phyloP scores from a whole-genome alignment of 2,888 invertebrate genomes.

The Aethes cnicana region DNA sequence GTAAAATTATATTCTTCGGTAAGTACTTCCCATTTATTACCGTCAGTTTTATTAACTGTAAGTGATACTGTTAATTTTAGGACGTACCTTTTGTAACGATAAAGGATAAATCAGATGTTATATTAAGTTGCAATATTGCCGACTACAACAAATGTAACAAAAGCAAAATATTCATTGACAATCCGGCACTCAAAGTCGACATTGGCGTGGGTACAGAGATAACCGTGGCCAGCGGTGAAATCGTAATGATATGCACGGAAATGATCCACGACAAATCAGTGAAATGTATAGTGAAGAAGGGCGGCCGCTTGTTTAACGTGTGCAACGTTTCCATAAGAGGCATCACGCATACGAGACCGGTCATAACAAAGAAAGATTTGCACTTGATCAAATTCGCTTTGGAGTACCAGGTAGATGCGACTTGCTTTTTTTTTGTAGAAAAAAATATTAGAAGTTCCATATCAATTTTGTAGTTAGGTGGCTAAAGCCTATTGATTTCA shows the following conservation, averaged over 20 bases:
- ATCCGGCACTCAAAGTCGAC: conserved; percentile 42
- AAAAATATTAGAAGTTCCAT: too few relatives aligned
- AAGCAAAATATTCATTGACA: conserved; percentile 48
- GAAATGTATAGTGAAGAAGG: conserved; percentile 43
- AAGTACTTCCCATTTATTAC: too few relatives aligned
- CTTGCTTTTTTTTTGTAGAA: too few relatives aligned
- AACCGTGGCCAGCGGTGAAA: conserved; percentile 42
- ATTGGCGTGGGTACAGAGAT: conserved; percentile 45
- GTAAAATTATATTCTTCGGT: too few relatives aligned
- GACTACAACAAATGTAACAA: conserved; percentile 47
- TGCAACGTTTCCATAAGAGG: conserved; percentile 42
- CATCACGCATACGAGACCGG: conserved; percentile 36
- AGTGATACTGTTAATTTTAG: conserved; percentile 36
- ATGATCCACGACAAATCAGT: conserved; percentile 38
- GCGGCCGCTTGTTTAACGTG: conserved; percentile 44
- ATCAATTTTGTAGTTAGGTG: too few relatives aligned
- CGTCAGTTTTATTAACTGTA: too few relatives aligned
- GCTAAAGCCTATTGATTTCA: too few relatives aligned
- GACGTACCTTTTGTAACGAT: conserved; percentile 33
- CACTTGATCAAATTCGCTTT: conserved; percentile 46
- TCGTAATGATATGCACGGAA: conserved; percentile 42
- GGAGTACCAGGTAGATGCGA: conserved; percentile 48
- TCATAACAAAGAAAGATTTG: conserved; percentile 45
- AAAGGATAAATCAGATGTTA: conserved; percentile 37
- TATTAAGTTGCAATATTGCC: conserved; percentile 40